Conservation (phyloP, 2,888 invertebrate species). For the Scaptomyza tumidula region DNA sequence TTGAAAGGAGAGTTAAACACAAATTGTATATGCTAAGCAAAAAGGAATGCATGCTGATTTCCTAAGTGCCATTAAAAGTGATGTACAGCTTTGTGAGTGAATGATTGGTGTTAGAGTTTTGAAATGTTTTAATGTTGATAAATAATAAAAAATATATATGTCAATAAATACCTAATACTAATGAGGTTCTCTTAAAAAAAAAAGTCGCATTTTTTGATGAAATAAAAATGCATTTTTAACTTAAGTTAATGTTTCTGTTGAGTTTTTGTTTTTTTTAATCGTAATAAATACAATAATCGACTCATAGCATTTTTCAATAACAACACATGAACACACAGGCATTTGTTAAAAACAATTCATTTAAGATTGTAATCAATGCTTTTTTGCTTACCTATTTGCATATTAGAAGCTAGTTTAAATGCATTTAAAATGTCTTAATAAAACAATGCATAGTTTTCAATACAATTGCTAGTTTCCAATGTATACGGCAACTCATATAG, state of each 20-base stretch:
- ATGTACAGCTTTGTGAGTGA: constrained; percentile 4
- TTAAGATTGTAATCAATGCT: not conserved
- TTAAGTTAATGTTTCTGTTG: too few relatives aligned
- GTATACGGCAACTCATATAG: not conserved
- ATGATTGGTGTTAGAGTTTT: too few relatives aligned
- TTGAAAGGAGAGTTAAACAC: constrained; percentile 14
- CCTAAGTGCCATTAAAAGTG: constrained; percentile 24
- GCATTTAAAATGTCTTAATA: not conserved
- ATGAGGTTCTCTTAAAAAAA: too few relatives aligned
- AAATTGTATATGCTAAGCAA: constrained; percentile 5
- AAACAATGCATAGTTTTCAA: not conserved
- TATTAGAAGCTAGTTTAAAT: not conserved
- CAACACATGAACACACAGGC: not conserved
- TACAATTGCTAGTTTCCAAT: not conserved
- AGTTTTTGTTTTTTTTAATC: too few relatives aligned
- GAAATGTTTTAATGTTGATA: too few relatives aligned
- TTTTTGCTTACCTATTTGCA: constrained; percentile 1
- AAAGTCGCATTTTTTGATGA: too few relatives aligned
- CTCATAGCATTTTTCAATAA: too few relatives aligned
- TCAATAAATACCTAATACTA: too few relatives aligned
- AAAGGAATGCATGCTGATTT: constrained; percentile 23
- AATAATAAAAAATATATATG: too few relatives aligned
- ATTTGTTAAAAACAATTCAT: not conserved
- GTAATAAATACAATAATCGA: too few relatives aligned
- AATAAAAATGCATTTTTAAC: too few relatives aligned